Percentiles rank a stretch among this genome's conserved stretches.
These are phyloP conservation scores for Malurus leucopterus DNA, from an alignment of 2,797 vertebrate genomes.

Conservation along the genomic window DNA sequence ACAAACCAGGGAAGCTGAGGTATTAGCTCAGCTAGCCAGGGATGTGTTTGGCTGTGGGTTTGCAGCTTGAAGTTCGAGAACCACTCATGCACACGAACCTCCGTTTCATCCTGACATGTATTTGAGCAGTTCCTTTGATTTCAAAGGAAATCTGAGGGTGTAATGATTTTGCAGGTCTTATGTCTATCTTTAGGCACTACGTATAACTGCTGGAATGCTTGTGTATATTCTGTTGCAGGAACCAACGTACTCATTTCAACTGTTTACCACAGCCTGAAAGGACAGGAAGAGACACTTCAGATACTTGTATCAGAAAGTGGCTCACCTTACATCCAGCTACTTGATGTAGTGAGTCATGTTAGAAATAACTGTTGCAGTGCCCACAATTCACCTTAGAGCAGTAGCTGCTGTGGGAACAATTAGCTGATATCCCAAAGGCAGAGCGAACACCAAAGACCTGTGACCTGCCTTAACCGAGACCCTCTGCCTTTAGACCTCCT, in stretches of 20 bases:
- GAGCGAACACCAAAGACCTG: rapidly evolving
- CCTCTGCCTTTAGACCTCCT: background rate
- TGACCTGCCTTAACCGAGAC: background rate
- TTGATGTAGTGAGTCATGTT: background rate
- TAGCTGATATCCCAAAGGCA: background rate
- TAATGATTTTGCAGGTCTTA: background rate
- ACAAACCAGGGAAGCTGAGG: background rate
- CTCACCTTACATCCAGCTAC: background rate
- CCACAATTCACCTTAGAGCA: background rate
- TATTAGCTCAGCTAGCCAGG: background rate
- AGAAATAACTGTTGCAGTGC: background rate
- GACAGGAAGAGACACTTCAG: background rate
- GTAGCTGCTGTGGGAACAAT: background rate
- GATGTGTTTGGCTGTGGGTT: background rate
- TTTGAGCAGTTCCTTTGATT: background rate
- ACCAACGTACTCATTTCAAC: rapidly evolving
- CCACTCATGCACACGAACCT: background rate
- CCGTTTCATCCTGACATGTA: background rate
- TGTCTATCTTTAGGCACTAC: background rate
- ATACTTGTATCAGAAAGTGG: background rate
- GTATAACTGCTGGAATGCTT: background rate
- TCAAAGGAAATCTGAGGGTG: background rate
- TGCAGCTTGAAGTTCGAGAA: background rate
- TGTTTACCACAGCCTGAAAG: background rate
- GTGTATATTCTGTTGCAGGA: background rate